Conservation (phyloP, 2,113 vertebrate genomes). For the Caloenas nicobarica region DNA sequence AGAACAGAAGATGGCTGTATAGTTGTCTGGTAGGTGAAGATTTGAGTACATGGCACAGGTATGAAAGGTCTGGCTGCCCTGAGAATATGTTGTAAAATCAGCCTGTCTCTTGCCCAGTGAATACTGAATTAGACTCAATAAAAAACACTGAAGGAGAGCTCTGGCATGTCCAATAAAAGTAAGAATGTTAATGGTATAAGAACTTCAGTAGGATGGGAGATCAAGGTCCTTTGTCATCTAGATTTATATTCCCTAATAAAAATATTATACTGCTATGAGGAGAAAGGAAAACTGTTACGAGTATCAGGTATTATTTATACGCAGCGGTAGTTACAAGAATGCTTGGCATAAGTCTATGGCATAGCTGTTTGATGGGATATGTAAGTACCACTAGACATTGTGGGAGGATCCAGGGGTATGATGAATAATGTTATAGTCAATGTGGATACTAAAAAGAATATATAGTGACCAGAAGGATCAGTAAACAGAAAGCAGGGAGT, state of each 20-base stretch:
- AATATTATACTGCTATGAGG: not conserved
- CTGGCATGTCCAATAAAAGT: not conserved
- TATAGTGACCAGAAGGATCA: not conserved
- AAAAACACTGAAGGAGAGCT: not conserved
- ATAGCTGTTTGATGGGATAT: not conserved
- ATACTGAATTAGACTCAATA: conserved; percentile 4
- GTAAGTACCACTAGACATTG: fast-evolving
- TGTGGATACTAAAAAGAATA: not conserved
- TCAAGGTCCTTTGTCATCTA: not conserved
- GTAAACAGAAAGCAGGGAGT: not conserved
- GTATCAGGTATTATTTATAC: not conserved
- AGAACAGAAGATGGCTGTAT: not conserved
- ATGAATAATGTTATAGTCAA: not conserved
- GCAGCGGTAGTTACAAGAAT: not conserved
- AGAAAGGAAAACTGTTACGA: not conserved
- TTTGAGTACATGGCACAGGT: not conserved
- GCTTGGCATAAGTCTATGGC: not conserved
- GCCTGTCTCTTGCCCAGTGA: not conserved
- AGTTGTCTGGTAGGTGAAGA: not conserved
- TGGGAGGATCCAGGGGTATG: not conserved
- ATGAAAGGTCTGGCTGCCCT: not conserved
- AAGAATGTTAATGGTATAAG: not conserved
- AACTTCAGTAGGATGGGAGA: not conserved
- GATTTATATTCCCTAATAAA: conserved; percentile 30
- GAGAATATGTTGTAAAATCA: not conserved